phyloP scores from a whole-genome alignment of 1,140 invertebrate species.

The Panagrolaimus sp. region DNA sequence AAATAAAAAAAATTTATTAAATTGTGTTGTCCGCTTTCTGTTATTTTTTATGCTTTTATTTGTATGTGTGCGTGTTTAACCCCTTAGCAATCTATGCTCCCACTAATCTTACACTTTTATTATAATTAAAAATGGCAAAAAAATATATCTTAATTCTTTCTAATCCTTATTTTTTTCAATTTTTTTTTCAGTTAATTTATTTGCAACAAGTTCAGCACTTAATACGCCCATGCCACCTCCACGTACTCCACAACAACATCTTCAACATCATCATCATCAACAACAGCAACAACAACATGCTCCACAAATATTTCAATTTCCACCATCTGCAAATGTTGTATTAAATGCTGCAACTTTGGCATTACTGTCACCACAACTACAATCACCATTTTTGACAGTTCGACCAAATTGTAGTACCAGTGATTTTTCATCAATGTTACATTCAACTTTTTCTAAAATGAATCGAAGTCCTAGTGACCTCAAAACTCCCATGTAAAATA shows the following conservation, averaged over 20 bases:
- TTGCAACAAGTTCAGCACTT: neutral
- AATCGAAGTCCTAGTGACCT: neutral
- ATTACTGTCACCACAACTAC: neutral
- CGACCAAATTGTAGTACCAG: neutral
- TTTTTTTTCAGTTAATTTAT: constrained; percentile 1
- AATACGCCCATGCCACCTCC: constrained; percentile 8
- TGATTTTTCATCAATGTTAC: neutral
- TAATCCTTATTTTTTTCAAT: too few relatives aligned
- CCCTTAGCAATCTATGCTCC: too few relatives aligned
- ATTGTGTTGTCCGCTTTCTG: too few relatives aligned
- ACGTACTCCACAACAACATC: neutral
- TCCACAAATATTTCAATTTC: constrained; percentile 9
- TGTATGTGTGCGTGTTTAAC: too few relatives aligned
- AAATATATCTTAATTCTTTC: too few relatives aligned
- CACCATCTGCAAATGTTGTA: neutral
- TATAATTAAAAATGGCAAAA: too few relatives aligned
- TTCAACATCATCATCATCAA: too few relatives aligned
- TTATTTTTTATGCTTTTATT: too few relatives aligned
- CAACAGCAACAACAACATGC: too few relatives aligned
- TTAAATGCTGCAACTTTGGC: neutral
- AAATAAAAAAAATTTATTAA: too few relatives aligned
- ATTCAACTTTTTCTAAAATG: too few relatives aligned
- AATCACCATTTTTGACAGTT: constrained; percentile 10
- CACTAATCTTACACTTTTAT: too few relatives aligned
- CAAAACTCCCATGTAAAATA: constrained; percentile 12